Evolutionary conservation across 2,113 vertebrate species (phyloP), one percentile per base, ranked within the genome.

Genomic region (Boulengeromyrus knoepffleri): DNA sequence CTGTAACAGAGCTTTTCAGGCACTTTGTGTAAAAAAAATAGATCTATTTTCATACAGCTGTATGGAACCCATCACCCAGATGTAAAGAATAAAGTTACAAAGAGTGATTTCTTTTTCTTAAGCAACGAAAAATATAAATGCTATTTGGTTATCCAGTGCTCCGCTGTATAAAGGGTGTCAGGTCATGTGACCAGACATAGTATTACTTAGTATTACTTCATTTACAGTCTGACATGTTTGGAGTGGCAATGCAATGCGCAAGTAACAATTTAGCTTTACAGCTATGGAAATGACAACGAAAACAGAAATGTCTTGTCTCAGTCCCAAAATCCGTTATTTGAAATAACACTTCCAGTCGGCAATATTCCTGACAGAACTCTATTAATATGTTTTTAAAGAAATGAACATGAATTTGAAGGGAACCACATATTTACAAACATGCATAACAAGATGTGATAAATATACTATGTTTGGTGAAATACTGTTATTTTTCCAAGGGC

Each of bases 21-120:
- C 90, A 91, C 90, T 91, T 90, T 58, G 80, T 85, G 87, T 89
- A 86, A 89, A 85, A 89, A 91, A 91, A 91, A 91, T 70, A 91
- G 46, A 88, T 58, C 36, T 77, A 21, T 88, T 90, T 50, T 90
- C 58, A 62, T 31, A 85, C 49, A 85, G 89, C 24, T 58, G 45
- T 87, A 27, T 52, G 84, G 89, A 87, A 84, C 50, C 87, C 39
- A 84, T 90, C 87, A 84, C 50, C 86, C 87, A 88, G 50, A 58
- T 42, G 42, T 58, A 90, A 39, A 39, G 42, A 66, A 88, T 88
- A 90, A 87, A 83, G 74, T 62, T 80, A 62, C 45, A 88, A 88
- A 88, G 66, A 88, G 70, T 52, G 70, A 49, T 89, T 58, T 85
- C 19, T 62, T 31, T 89, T 56, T 89, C 39, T 56, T 19, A 42